A percentile compares a stretch with the other conserved stretches of the same genome.
phyloP scores from a whole-genome alignment of 1,140 invertebrate species.

The Eubasilissa regina region DNA sequence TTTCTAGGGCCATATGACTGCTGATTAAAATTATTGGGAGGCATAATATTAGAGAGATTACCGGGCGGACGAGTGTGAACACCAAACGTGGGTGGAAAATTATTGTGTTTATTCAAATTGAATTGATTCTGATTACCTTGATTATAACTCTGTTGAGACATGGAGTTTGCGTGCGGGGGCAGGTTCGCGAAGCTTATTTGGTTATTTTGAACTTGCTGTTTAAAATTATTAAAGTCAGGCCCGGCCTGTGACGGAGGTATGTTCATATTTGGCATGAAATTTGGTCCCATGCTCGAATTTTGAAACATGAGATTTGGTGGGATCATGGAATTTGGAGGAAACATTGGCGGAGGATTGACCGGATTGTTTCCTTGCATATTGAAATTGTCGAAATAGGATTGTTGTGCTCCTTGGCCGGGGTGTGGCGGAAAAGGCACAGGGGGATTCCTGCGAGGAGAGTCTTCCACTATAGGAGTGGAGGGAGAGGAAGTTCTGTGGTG shows the following conservation, averaged over 20 bases:
- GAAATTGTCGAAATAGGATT: neutral
- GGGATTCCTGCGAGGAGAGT: neutral
- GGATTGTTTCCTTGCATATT: neutral
- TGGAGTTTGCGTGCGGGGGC: neutral
- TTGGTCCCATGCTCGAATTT: neutral
- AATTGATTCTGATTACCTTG: neutral
- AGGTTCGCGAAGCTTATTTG: neutral
- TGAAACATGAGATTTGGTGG: neutral
- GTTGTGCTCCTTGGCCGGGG: neutral
- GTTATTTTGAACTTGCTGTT: neutral
- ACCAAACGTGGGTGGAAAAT: neutral
- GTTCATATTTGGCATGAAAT: constrained; percentile 1
- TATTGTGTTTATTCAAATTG: neutral
- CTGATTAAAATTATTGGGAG: neutral
- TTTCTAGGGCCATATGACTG: neutral
- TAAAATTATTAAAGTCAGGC: constrained; percentile 6
- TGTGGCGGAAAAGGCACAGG: neutral
- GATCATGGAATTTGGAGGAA: constrained; percentile 10
- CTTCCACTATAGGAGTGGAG: constrained; percentile 52
- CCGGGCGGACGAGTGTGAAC: neutral
- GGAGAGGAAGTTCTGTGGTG: constrained; percentile 46
- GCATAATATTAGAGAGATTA: constrained; percentile 14
- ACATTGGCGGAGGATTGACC: neutral
- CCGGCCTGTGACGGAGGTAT: neutral
- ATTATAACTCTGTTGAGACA: neutral